Conservation (phyloP, 1,140 invertebrate species). For the Hylaeus anthracinus region DNA sequence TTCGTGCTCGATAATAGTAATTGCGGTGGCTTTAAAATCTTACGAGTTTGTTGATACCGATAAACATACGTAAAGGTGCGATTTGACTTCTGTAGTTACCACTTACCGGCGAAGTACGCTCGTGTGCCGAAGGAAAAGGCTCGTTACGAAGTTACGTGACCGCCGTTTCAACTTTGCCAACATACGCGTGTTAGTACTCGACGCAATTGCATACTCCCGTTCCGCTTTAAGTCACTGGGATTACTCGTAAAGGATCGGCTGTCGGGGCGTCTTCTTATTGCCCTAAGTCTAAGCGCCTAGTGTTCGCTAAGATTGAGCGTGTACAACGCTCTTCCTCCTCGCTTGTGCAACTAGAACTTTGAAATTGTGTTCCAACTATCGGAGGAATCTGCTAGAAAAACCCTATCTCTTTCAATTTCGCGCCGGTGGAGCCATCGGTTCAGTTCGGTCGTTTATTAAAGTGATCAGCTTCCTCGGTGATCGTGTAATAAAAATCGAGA, state of each 20-base stretch:
- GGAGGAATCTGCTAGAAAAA: too few species aligned
- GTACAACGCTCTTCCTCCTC: background rate
- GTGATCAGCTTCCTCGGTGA: too few species aligned
- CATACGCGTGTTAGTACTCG: constrained; percentile 7
- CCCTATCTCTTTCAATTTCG: too few species aligned
- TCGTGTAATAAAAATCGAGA: too few species aligned
- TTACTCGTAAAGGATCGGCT: constrained; percentile 35
- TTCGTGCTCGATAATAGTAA: constrained; percentile 18
- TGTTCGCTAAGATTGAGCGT: background rate
- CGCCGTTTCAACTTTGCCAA: constrained; percentile 44
- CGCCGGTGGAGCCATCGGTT: too few species aligned
- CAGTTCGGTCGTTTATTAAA: too few species aligned
- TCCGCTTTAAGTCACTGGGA: constrained; percentile 20
- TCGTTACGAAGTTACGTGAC: constrained; percentile 63
- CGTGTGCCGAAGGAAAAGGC: constrained; percentile 62
- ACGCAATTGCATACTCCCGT: constrained; percentile 9
- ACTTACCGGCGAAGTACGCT: constrained; percentile 34
- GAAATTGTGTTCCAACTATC: background rate
- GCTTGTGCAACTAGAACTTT: too few species aligned
- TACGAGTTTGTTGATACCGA: constrained; percentile 36
- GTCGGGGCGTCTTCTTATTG: background rate
- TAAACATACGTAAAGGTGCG: constrained; percentile 28
- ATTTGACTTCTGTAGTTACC: constrained; percentile 34
- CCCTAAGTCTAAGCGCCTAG: background rate
- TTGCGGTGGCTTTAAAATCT: constrained; percentile 21